Evolutionary conservation across 2,113 vertebrate genomes (phyloP).

Genomic region (Oxyura jamaicensis): DNA sequence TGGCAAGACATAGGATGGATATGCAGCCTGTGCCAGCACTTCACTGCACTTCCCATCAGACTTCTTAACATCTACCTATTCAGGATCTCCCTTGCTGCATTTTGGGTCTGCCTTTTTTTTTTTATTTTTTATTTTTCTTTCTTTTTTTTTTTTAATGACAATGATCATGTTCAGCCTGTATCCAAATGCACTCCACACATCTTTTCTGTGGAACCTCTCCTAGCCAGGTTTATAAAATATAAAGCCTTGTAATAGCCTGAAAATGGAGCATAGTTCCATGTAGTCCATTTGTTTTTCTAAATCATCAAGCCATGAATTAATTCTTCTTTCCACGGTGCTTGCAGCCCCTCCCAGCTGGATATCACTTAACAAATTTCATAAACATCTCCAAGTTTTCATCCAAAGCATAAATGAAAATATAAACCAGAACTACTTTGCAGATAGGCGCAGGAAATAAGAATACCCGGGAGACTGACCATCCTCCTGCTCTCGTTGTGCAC

Average conservation of each 20-base stretch:
- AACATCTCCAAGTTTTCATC: background rate
- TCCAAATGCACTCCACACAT: background rate
- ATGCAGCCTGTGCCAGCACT: background rate
- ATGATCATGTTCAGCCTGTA: background rate
- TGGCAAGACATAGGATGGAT: background rate
- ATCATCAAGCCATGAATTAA: background rate
- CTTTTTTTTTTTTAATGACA: background rate
- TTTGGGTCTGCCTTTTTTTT: background rate
- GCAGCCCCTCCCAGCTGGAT: background rate
- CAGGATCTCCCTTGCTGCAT: background rate
- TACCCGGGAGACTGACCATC: background rate
- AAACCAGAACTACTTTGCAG: background rate
- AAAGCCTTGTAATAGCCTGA: background rate
- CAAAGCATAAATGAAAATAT: background rate
- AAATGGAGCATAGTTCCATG: too few relatives aligned
- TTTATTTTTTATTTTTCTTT: too few relatives aligned
- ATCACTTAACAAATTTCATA: background rate
- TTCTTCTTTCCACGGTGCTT: background rate
- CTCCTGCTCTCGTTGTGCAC: rapidly evolving
- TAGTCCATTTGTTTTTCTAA: background rate
- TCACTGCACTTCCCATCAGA: background rate
- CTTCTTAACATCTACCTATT: background rate
- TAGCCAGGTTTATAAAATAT: background rate
- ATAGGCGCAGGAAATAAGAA: too few relatives aligned
- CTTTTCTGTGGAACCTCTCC: background rate